These are phyloP conservation scores for Timandra comae DNA, from an alignment of 2,888 invertebrate genomes.

Conservation along the genomic window DNA sequence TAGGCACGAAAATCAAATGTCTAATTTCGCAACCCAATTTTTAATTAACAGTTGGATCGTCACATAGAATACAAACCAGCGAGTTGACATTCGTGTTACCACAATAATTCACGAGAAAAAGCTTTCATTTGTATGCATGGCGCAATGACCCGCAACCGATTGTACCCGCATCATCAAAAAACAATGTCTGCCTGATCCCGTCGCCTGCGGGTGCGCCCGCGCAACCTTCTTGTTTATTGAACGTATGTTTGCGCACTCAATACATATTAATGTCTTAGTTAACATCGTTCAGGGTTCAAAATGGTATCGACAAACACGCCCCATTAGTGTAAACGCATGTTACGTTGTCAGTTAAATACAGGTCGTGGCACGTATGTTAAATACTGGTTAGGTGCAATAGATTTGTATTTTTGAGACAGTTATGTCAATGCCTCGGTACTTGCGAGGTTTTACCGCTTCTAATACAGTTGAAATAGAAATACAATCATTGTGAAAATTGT, in stretches of 20 bases:
- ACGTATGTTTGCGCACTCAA: slow-evolving; percentile 34
- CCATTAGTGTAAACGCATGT: slow-evolving; percentile 3
- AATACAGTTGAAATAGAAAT: too few species aligned
- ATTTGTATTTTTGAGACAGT: too few species aligned
- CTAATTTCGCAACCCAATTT: slow-evolving; percentile 9
- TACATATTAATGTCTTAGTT: slow-evolving; percentile 60
- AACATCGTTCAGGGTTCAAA: slow-evolving; percentile 32
- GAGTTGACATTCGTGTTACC: slow-evolving; percentile 16
- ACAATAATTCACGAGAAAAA: slow-evolving; percentile 35
- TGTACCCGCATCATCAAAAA: slow-evolving; percentile 54
- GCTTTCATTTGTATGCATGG: slow-evolving; percentile 57
- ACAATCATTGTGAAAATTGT: too few species aligned
- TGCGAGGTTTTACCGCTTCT: too few species aligned
- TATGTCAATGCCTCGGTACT: too few species aligned
- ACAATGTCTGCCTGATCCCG: slow-evolving; percentile 45
- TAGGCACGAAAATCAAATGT: too few species aligned
- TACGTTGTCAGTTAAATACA: neutral
- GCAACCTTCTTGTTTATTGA: slow-evolving; percentile 46
- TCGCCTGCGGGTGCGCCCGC: slow-evolving; percentile 40
- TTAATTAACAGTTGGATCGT: slow-evolving; percentile 8
- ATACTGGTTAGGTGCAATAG: too few species aligned
- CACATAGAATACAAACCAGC: slow-evolving; percentile 5
- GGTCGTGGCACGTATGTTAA: too few species aligned
- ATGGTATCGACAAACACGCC: slow-evolving; percentile 18
- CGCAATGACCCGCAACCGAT: slow-evolving; percentile 44